Conservation (phyloP, 2,888 invertebrate species). For the Ceraclea dissimilis region DNA sequence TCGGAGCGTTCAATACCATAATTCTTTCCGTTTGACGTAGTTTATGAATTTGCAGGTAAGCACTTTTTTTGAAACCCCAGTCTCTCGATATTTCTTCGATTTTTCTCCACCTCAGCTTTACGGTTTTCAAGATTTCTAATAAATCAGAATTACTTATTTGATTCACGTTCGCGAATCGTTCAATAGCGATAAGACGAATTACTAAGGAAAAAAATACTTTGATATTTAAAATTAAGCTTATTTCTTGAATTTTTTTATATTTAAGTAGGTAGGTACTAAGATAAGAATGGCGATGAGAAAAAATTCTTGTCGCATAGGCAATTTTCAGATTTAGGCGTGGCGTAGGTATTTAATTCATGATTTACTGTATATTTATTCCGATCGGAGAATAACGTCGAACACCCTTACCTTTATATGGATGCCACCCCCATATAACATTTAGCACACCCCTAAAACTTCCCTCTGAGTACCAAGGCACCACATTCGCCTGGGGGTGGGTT, state of each 20-base stretch:
- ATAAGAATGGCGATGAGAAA: neutral
- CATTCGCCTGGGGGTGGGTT: conserved; percentile 16
- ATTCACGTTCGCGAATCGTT: too few species aligned
- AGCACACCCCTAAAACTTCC: conserved; percentile 20
- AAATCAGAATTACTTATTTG: too few species aligned
- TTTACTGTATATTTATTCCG: conserved; percentile 25
- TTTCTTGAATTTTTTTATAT: neutral
- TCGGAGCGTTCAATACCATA: too few species aligned
- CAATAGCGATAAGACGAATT: too few species aligned
- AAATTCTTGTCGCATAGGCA: conserved; percentile 5
- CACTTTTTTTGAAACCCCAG: too few species aligned
- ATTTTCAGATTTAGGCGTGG: conserved; percentile 20
- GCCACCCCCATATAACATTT: conserved; percentile 20
- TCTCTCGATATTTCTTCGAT: too few species aligned
- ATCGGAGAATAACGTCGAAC: conserved; percentile 23
- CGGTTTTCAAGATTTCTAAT: too few species aligned
- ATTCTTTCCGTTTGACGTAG: too few species aligned
- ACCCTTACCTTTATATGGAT: neutral
- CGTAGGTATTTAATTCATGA: conserved; percentile 24
- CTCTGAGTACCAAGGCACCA: conserved; percentile 5
- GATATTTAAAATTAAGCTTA: too few species aligned
- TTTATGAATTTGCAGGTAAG: too few species aligned
- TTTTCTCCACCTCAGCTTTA: too few species aligned
- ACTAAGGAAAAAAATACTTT: too few species aligned
- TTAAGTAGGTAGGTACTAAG: neutral